Evolutionary conservation across 2,888 invertebrate genomes (phyloP).

Genomic region (Patella ulyssiponensis): DNA sequence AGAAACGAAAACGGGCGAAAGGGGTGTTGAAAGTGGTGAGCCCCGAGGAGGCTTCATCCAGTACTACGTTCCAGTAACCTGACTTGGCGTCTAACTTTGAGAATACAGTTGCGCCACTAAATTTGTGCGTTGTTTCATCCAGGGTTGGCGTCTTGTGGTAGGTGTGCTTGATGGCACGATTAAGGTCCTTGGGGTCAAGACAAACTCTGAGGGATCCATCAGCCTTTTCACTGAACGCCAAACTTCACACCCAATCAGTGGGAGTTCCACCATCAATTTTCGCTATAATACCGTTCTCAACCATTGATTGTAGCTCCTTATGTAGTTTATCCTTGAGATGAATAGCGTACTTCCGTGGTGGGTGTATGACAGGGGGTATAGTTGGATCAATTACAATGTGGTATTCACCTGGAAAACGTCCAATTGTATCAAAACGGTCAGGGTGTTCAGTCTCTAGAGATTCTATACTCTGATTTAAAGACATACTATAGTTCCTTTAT

Average conservation of each 20-base stretch:
- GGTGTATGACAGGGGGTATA: not conserved
- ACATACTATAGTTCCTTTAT: no score
- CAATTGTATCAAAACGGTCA: conserved; percentile 3
- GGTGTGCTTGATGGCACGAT: not conserved
- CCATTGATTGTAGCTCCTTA: not conserved
- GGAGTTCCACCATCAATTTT: conserved; percentile 4
- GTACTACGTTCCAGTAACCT: not conserved
- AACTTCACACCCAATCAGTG: not conserved
- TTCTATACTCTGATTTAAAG: no score
- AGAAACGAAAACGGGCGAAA: not conserved
- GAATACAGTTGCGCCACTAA: not conserved
- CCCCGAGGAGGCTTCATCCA: not conserved
- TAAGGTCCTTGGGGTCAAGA: not conserved
- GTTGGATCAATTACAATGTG: conserved; percentile 1
- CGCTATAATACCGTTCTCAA: not conserved
- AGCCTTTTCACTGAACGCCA: not conserved
- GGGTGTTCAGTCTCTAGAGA: not conserved
- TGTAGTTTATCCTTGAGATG: not conserved
- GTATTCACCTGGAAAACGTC: not conserved
- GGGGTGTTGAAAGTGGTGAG: conserved; percentile 1
- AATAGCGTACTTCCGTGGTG: not conserved
- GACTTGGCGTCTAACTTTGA: not conserved
- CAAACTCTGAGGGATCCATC: not conserved
- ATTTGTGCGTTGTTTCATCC: not conserved
- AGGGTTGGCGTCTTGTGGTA: conserved; percentile 1